These are phyloP conservation scores for Pelobates cultripes DNA, from an alignment of 2,797 vertebrate genomes.

Conservation along the genomic window DNA sequence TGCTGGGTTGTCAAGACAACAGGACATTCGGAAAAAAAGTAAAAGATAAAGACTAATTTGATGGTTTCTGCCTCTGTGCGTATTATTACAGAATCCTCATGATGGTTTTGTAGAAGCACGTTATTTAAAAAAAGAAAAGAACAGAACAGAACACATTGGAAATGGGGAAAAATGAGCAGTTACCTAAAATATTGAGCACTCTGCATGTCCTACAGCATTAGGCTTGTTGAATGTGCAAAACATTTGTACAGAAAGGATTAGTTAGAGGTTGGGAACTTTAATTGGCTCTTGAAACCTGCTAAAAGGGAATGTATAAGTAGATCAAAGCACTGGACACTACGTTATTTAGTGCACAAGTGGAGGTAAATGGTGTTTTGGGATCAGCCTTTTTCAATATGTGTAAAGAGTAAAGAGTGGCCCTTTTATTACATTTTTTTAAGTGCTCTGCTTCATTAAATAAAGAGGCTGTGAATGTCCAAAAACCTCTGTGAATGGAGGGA, in stretches of 20 bases:
- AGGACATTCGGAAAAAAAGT: conserved; percentile 23
- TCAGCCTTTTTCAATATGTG: no score
- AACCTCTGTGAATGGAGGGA: no score
- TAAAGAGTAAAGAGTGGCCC: no score
- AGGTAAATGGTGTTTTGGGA: no score
- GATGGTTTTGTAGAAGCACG: neutral
- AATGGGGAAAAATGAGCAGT: neutral
- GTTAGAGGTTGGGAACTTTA: neutral
- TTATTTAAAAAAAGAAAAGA: neutral
- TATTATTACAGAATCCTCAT: conserved; percentile 1
- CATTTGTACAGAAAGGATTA: neutral
- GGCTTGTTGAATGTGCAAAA: neutral
- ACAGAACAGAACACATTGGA: neutral
- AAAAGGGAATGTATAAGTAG: neutral
- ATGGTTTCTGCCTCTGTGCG: conserved; percentile 6
- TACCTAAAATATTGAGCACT: conserved; percentile 3
- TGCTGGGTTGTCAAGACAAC: conserved; percentile 62
- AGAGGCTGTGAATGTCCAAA: no score
- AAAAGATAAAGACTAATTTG: conserved; percentile 32
- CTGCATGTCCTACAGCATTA: neutral
- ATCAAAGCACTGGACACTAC: no score
- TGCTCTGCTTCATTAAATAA: no score
- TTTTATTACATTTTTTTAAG: no score
- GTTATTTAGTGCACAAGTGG: no score
- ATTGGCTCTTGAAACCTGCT: neutral